Base-by-base conservation (phyloP, 1,140 invertebrate genomes). In the Sweltsa coloradensis region DNA sequence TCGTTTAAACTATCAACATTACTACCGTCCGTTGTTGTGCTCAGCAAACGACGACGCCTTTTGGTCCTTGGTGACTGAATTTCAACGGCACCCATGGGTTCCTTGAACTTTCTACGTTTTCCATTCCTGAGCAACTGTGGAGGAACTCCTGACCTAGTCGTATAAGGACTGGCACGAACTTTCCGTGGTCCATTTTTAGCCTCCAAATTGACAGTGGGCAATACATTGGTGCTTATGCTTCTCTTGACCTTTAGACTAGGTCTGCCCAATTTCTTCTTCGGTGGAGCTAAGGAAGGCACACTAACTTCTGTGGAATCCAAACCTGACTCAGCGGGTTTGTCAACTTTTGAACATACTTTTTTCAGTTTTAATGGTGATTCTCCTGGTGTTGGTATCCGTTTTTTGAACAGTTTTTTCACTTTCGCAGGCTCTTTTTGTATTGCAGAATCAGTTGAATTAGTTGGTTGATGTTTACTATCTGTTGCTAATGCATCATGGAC, bases 51-150 rank as follows among this genome's bases (percentile, higher is more conserved):
- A 1, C 36, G 31, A 18, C 31, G 34, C 14, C 45, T 24, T 22
- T 47, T 39, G 7, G 24, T 11, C 4, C n/a, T 11, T 3, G 14
- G 21, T 13, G 31, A 23, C 7, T 49, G 23, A 25, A 31, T 16
- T 14, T 29, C 47, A 31, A 43, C 41, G 6, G 48, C 23, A 13
- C 41, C 27, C 9, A 40, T 24, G 23, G 47, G 25, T 18, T 37
- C 18, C 21, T 36, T 49, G 4, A 31, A 41, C 27, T 36, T 49
- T 37, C 51, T 49, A 36, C 34, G 14, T 19, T 52, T 52, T 11
- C 51, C 51, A 37, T 44, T 52, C 24, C 51, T 36, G 21, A 52
- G 41, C 21, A 52, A 16, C 21, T 26, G 34, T 14, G 40, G 18
- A 4, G 49, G 49, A 13, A 36, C 37, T 21, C 46, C 49, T 21